Percentiles rank a stretch among this genome's conserved stretches.
Conservation (phyloP, 1,140 invertebrate genomes). For the Drosophila watanabei region DNA sequence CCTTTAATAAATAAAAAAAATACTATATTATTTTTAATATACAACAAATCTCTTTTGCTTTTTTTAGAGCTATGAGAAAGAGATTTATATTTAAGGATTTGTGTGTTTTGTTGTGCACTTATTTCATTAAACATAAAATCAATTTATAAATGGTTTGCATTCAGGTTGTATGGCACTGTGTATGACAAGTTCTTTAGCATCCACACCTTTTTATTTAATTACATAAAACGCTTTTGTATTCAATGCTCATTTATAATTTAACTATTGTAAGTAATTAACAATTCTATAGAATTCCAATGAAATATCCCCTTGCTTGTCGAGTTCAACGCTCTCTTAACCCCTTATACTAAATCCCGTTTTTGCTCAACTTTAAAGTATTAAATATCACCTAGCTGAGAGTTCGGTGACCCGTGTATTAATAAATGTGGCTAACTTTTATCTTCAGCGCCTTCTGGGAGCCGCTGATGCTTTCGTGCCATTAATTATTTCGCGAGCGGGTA, state of each 20-base stretch:
- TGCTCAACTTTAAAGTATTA: neutral
- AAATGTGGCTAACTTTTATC: slow-evolving; percentile 20
- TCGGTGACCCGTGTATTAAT: slow-evolving; percentile 13
- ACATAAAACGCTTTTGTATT: neutral
- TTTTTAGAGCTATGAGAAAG: neutral
- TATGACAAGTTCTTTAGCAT: too few relatives aligned
- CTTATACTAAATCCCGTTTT: neutral
- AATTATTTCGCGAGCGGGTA: slow-evolving; percentile 43
- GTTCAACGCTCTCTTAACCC: neutral
- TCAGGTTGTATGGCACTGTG: neutral
- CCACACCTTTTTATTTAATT: neutral
- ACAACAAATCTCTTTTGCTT: neutral
- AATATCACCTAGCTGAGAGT: slow-evolving; percentile 1
- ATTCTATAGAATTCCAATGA: neutral
- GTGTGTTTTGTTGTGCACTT: neutral
- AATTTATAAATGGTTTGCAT: neutral
- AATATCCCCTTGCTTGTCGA: too few relatives aligned
- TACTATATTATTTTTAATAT: neutral
- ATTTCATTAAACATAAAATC: neutral
- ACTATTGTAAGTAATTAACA: neutral
- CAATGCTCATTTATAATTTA: too few relatives aligned
- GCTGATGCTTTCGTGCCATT: slow-evolving; percentile 34
- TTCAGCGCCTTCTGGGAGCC: slow-evolving; percentile 16
- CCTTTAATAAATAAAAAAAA: too few relatives aligned
- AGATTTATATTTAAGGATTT: neutral